Evolutionary conservation across 2,797 vertebrate genomes (phyloP).

Genomic region (Pelodytes ibericus): DNA sequence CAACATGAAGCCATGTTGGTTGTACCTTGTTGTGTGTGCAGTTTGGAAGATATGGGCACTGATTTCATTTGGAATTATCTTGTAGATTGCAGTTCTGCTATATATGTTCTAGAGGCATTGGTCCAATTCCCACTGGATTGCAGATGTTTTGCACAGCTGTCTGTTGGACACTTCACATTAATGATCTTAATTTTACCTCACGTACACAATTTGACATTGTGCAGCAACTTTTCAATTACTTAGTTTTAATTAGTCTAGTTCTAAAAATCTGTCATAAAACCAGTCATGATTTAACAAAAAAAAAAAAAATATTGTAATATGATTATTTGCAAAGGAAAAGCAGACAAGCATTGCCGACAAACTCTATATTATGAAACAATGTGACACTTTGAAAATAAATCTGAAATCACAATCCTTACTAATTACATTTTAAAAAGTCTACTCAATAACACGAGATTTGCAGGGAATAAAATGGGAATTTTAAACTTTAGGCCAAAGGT

Average conservation of each 20-base stretch:
- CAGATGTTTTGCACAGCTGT: neutral
- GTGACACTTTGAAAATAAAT: neutral
- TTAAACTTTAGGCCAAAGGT: too few relatives aligned
- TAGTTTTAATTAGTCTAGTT: neutral
- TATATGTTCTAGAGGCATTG: neutral
- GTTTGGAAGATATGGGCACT: too few relatives aligned
- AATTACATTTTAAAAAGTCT: constrained; percentile 10
- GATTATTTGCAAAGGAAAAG: neutral
- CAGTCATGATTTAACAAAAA: neutral
- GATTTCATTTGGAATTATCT: too few relatives aligned
- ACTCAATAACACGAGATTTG: too few relatives aligned
- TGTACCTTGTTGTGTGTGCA: too few relatives aligned
- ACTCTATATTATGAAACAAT: neutral
- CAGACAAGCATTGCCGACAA: neutral
- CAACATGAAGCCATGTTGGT: too few relatives aligned
- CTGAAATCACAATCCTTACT: neutral
- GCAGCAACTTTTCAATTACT: neutral
- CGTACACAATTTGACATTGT: neutral
- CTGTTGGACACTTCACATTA: neutral
- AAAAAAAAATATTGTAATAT: too few relatives aligned
- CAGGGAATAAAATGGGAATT: too few relatives aligned
- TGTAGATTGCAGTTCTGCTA: neutral
- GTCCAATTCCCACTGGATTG: neutral
- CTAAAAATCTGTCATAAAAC: neutral
- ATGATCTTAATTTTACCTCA: neutral